These are phyloP conservation scores for Caenorhabditis parvicauda DNA, from an alignment of 2,888 invertebrate species.

Conservation along the genomic window DNA sequence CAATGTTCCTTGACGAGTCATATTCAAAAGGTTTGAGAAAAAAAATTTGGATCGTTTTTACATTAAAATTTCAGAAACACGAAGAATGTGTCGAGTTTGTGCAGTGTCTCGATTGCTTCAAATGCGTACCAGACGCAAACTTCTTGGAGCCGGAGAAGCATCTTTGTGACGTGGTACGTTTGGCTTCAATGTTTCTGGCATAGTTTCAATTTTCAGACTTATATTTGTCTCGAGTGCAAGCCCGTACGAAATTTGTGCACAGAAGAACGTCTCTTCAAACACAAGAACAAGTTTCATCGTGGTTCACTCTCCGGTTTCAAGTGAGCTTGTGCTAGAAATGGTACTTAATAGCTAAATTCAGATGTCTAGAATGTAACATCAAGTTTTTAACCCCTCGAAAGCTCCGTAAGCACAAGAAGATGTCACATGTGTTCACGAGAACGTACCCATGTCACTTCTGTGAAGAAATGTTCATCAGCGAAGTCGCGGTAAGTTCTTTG, in stretches of 20 bases:
- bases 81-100: conserved; percentile 56
- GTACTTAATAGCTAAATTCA: conserved; percentile 17
- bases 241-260: conserved; percentile 61
- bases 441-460: conserved; percentile 63
- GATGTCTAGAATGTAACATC: conserved; percentile 58
- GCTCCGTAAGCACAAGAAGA: conserved; percentile 61
- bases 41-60: background rate
- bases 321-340: conserved; percentile 25
- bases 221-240: conserved; percentile 59
- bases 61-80: conserved; percentile 47
- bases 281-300: conserved; percentile 49
- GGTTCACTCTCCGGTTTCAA: conserved; percentile 57
- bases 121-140: conserved; percentile 41
- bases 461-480: conserved; percentile 61
- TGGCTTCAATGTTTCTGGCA: background rate
- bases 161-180: conserved; percentile 56
- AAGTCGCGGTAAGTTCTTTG: conserved; percentile 35
- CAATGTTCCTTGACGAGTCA: conserved; percentile 61
- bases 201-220: conserved; percentile 35
- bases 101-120: conserved; percentile 62
- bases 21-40: conserved; percentile 35
- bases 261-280: conserved; percentile 37
- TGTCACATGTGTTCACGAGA: conserved; percentile 61
- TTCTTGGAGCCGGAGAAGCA: conserved; percentile 48
- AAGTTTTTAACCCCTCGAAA: conserved; percentile 63